Conservation (phyloP, 2,113 vertebrate species). For the Symphodus melops region DNA sequence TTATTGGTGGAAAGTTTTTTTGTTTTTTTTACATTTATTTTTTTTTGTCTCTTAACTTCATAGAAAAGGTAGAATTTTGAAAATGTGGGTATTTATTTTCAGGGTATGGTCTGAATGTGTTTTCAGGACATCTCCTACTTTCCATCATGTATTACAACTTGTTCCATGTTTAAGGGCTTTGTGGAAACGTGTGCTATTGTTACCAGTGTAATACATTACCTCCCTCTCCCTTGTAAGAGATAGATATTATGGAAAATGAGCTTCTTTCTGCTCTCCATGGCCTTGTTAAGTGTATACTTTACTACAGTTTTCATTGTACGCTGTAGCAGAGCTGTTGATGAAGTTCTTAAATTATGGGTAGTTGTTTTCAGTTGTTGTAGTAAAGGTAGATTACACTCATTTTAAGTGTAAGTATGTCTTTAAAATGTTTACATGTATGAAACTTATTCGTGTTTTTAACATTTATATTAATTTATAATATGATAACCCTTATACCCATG, state of each 20-base stretch:
- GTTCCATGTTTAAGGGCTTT: not conserved
- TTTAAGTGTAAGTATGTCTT: not conserved
- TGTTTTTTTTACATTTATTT: not conserved
- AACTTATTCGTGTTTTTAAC: too few relatives aligned
- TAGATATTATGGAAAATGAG: conserved; percentile 31
- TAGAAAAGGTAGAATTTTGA: not conserved
- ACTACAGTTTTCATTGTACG: conserved; percentile 19
- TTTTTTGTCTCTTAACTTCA: not conserved
- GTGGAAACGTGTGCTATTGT: too few relatives aligned
- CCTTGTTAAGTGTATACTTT: conserved; percentile 21
- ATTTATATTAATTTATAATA: too few relatives aligned
- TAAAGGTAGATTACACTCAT: not conserved
- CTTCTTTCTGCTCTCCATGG: conserved; percentile 10
- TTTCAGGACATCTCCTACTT: not conserved
- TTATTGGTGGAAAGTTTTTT: not conserved
- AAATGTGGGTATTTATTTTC: not conserved
- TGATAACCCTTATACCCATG: too few relatives aligned
- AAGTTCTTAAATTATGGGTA: not conserved
- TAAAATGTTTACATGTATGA: too few relatives aligned
- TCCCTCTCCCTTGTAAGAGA: conserved; percentile 18
- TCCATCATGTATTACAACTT: not conserved
- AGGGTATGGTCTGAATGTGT: not conserved
- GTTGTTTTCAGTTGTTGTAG: not conserved
- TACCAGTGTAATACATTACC: not conserved
- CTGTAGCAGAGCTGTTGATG: not conserved